Evolutionary conservation across 2,888 invertebrate species (phyloP), one percentile per base, ranked within the genome.

Genomic region (Cryptocheilus praepositus): DNA sequence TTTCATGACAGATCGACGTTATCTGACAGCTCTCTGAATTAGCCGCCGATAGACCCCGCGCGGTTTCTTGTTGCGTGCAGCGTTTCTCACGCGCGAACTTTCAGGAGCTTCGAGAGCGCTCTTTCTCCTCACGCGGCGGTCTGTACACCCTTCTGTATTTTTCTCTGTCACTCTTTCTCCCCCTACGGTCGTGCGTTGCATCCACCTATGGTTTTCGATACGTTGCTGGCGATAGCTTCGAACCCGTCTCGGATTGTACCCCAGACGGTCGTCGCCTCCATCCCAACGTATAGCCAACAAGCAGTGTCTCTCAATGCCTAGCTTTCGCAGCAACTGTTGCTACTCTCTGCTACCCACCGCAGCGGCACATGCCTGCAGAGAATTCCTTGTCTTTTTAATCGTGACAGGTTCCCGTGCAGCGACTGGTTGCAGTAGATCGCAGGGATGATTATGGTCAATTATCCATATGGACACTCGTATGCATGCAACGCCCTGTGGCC

Each of bases 21-120:
- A 52, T 25, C 61, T 56, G 74, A 69, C 70, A 60, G 61, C 45
- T 13, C 15, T 36, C 56, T 45, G 61, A 28, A 65, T 60, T 43
- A 67, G 58, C 56, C 25, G 58, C 73, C 73, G 75, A 75, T 64
- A 80, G 77, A 71, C 67, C 70, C 69, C 64, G 69, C 63, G 71
- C 73, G 66, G 65, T 64, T 74, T 62, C 57, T 55, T 19, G 43
- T 43, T 18, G 13, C n/a, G 18, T 22, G 13, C 61, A n/a, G 45
- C 22, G 66, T 52, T 58, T 64, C 65, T 72, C 59, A 21, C 55
- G 44, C 16, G 8, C 55, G 28, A 18, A 11, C 61, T n/a, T 25
- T 54, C 19, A 22, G 11, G 25, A 18, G 28, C 43, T 67, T 36
- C 46, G 8, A 8, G 21, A 2, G 25, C 11, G 0, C 11, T 22